phyloP scores from a whole-genome alignment of 1,140 invertebrate genomes.

The Sinella curviseta region DNA sequence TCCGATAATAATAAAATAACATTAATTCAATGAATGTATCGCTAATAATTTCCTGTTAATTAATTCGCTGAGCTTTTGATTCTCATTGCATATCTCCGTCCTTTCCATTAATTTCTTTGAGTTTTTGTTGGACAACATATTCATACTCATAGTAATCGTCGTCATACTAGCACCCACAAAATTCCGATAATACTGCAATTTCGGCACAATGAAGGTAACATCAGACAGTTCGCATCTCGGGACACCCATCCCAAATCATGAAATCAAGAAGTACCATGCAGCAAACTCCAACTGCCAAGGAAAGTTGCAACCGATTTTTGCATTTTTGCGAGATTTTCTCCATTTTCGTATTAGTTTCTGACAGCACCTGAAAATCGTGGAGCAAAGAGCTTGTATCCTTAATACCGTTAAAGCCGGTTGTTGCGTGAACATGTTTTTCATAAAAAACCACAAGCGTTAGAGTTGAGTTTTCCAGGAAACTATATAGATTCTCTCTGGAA shows the following conservation, averaged over 20 bases:
- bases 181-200: too few species aligned
- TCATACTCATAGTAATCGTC: too few species aligned
- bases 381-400: neutral
- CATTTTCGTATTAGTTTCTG: slow-evolving; percentile 1
- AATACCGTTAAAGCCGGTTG: slow-evolving; percentile 5
- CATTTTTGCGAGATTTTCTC: neutral
- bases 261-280: neutral
- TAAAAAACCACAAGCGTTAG: slow-evolving; percentile 31
- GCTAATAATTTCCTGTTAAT: too few species aligned
- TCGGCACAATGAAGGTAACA: too few species aligned
- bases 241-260: neutral
- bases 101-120: too few species aligned
- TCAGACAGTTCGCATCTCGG: too few species aligned
- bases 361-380: neutral
- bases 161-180: too few species aligned
- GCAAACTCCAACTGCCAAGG: neutral
- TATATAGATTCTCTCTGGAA: slow-evolving; percentile 32
- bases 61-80: too few species aligned
- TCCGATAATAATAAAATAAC: too few species aligned
- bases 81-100: too few species aligned
- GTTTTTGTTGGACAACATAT: too few species aligned
- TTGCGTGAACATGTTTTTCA: neutral
- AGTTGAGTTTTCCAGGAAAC: slow-evolving; percentile 36
- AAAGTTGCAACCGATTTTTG: slow-evolving; percentile 26
- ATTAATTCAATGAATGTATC: too few species aligned